Evolutionary conservation across 2,888 invertebrate species (phyloP).

Genomic region (Leucania comma): DNA sequence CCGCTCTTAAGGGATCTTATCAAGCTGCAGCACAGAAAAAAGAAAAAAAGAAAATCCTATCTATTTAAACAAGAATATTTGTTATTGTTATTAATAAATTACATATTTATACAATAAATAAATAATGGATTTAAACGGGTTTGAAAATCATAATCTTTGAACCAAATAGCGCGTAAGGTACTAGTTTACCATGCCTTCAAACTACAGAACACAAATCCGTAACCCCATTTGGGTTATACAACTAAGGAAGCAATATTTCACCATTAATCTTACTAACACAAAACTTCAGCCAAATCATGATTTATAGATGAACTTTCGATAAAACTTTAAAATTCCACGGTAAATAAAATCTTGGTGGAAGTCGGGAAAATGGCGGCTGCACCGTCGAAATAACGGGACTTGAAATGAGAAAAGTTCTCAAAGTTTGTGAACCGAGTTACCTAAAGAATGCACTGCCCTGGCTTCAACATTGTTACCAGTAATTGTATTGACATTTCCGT

Average conservation of each 20-base stretch:
- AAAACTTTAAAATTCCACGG: constrained; percentile 57
- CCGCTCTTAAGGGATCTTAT: no score
- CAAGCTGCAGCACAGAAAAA: no score
- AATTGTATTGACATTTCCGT: constrained; percentile 39
- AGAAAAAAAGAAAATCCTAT: no score
- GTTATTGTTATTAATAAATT: no score
- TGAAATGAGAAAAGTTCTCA: constrained; percentile 56
- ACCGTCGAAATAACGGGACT: constrained; percentile 33
- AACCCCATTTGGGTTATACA: constrained; percentile 20
- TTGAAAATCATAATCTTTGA: no score
- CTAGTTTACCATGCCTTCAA: not conserved
- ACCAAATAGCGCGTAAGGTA: no score
- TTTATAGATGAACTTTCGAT: constrained; percentile 51
- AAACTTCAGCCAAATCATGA: constrained; percentile 51
- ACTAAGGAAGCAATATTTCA: constrained; percentile 20
- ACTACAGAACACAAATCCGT: constrained; percentile 6
- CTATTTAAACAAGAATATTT: no score
- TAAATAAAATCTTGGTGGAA: constrained; percentile 55
- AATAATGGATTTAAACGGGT: no score
- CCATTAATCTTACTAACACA: constrained; percentile 50
- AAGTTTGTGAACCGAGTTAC: constrained; percentile 22
- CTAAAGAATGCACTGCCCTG: constrained; percentile 37
- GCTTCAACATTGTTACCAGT: constrained; percentile 19
- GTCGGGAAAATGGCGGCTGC: constrained; percentile 32
- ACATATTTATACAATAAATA: no score